Percentiles rank a stretch among this genome's conserved stretches.
These are phyloP conservation scores for Plecturocebus donacophilus DNA, from an alignment of 2,113 vertebrate genomes.

Conservation along the genomic window DNA sequence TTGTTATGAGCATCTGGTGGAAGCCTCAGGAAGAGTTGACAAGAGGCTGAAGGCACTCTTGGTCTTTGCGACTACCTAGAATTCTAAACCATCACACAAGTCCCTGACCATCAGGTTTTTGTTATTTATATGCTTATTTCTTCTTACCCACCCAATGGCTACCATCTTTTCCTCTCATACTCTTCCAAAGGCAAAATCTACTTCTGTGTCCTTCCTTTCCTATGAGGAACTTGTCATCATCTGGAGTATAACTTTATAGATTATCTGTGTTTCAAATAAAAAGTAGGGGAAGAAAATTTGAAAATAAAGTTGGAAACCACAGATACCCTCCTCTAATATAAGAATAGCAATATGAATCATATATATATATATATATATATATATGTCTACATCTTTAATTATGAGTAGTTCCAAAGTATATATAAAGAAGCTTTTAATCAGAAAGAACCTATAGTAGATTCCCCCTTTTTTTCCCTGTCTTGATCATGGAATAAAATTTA, in stretches of 20 bases:
- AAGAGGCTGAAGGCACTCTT: neutral
- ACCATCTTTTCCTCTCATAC: neutral
- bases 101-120: neutral
- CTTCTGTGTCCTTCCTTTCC: neutral
- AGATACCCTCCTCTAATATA: neutral
- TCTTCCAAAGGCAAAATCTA: neutral
- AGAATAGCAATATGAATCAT: neutral
- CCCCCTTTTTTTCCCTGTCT: neutral
- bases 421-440: neutral
- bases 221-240: neutral
- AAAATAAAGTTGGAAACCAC: neutral
- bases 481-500: neutral
- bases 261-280: neutral
- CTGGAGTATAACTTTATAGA: neutral
- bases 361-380: neutral
- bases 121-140: neutral
- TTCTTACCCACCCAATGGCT: neutral
- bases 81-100: neutral
- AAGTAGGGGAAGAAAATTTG: neutral
- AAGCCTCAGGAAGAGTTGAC: neutral
- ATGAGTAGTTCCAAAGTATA: neutral
- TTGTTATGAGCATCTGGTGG: neutral
- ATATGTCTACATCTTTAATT: neutral
- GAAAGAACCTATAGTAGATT: rapidly evolving
- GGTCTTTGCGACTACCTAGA: neutral